Base-by-base conservation (phyloP, 2,888 invertebrate genomes). In the Lepetodrilus schrolli region DNA sequence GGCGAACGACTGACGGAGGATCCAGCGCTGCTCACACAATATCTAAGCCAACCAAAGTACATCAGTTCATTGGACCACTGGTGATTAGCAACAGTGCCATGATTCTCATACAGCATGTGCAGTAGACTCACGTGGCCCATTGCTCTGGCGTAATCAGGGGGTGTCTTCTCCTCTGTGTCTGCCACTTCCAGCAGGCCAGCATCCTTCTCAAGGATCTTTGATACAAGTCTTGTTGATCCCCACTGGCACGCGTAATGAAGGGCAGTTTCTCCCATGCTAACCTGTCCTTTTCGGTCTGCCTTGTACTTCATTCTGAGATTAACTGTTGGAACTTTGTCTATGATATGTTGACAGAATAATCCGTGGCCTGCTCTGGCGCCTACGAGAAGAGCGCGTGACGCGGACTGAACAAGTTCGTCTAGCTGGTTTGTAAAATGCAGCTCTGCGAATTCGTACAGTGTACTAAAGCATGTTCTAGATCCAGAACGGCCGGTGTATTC, bases 181-280 rank as follows among this genome's bases (percentile, higher is more conserved):
- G 21, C 43, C 8, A 2, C 1, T 47, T 68, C 13, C n/a, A 47
- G n/a, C n/a, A 47, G 23, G 21, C 47, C 47, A 13, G n/a, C 1
- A n/a, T 38, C 21, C 38, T 8, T 26, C 26, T 43, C 47, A 10
- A 68, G 13, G 7, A 68, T 21, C 17, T 38, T 43, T 13, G 26
- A 5, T 21, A 10, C 68, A 20, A 68, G 43, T 2, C 47, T 21
- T 17, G 23, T 68, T n/a, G 34, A 21, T 21, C 43, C 43, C 5
- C 30, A 47, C 13, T 23, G 3, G 47, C 68, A 68, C 4, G 68
- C 68, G 47, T 23, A 68, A n/a, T 68, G 68, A 17, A 68, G 47
- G 26, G 30, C 23, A 2, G 58, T 58, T 58, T 23, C 58, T 8
- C 30, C 4, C 30, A 30, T 17, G 48, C 21, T 4, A 20, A 17